Evolutionary conservation across 2,888 invertebrate species (phyloP).

Genomic region (Acronicta leporina): DNA sequence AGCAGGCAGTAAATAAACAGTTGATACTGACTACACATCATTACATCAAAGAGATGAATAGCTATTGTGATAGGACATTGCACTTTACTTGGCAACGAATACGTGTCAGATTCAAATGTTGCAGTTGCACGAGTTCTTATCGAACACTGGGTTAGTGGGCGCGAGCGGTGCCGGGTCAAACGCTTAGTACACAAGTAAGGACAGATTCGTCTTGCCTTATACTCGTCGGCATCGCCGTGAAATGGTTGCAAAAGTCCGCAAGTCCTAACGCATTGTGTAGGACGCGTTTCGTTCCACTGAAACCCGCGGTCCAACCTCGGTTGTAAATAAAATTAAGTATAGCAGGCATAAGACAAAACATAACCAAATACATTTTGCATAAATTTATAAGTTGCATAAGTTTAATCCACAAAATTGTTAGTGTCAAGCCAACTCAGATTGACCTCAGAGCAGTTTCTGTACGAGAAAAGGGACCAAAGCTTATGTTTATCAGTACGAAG

Average conservation of each 20-base stretch:
- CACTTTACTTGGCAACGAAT: slow-evolving; percentile 68
- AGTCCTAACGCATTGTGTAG: slow-evolving; percentile 67
- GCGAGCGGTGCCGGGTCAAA: slow-evolving; percentile 83
- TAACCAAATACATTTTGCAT: background rate
- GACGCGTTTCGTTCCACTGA: slow-evolving; percentile 69
- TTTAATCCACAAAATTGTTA: too few relatives aligned
- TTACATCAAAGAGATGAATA: slow-evolving; percentile 84
- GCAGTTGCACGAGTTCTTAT: slow-evolving; percentile 65
- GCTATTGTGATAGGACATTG: slow-evolving; percentile 74
- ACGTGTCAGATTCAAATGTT: slow-evolving; percentile 71
- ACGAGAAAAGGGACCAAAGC: too few relatives aligned
- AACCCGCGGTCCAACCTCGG: slow-evolving; percentile 63
- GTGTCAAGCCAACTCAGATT: too few relatives aligned
- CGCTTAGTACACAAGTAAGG: slow-evolving; percentile 80
- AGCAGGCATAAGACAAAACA: background rate
- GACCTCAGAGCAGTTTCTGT: too few relatives aligned
- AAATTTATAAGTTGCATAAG: too few relatives aligned
- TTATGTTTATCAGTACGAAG: too few relatives aligned
- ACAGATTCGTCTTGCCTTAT: slow-evolving; percentile 79
- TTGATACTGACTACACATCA: slow-evolving; percentile 86
- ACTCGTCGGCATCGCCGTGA: slow-evolving; percentile 75
- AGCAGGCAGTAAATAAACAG: slow-evolving; percentile 84
- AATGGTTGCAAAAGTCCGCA: slow-evolving; percentile 77
- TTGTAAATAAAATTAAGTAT: slow-evolving; percentile 36
- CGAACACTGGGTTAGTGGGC: slow-evolving; percentile 85